phyloP scores from a whole-genome alignment of 2,797 vertebrate species.

The Lacerta bilineata region DNA sequence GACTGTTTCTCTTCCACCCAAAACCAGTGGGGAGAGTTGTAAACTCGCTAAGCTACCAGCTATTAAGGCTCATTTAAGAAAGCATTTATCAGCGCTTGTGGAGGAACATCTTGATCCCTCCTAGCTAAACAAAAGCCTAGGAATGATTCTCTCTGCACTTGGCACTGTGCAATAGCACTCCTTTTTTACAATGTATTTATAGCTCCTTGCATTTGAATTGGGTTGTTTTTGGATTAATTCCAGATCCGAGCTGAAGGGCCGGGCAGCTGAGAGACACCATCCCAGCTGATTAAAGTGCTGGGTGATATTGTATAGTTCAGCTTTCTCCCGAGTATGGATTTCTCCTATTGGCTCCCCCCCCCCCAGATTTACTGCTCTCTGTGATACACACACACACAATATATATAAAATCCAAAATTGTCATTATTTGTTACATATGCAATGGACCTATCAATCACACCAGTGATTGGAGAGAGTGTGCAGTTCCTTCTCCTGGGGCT shows the following conservation, averaged over 20 bases:
- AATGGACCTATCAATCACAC: slow-evolving; percentile 7
- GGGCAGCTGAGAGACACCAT: slow-evolving; percentile 5
- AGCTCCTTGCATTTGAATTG: not conserved
- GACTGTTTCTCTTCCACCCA: not conserved
- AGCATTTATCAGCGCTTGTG: no score
- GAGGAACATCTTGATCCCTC: no score
- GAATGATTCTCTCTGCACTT: not conserved
- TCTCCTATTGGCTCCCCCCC: not conserved
- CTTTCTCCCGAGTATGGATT: slow-evolving; percentile 2
- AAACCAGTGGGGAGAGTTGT: not conserved
- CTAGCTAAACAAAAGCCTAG: not conserved
- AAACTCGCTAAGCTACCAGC: not conserved
- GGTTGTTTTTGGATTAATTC: not conserved
- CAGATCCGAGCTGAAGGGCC: not conserved
- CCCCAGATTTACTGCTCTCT: not conserved
- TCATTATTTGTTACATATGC: slow-evolving; percentile 10
- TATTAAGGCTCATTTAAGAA: not conserved
- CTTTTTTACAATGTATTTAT: not conserved
- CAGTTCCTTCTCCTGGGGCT: not conserved
- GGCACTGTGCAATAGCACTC: not conserved
- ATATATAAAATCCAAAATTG: not conserved
- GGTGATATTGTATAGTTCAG: slow-evolving; percentile 11
- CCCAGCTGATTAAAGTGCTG: not conserved
- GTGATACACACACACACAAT: not conserved
- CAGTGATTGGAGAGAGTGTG: no score